phyloP scores from a whole-genome alignment of 2,888 invertebrate species.

The Caprella mutica region DNA sequence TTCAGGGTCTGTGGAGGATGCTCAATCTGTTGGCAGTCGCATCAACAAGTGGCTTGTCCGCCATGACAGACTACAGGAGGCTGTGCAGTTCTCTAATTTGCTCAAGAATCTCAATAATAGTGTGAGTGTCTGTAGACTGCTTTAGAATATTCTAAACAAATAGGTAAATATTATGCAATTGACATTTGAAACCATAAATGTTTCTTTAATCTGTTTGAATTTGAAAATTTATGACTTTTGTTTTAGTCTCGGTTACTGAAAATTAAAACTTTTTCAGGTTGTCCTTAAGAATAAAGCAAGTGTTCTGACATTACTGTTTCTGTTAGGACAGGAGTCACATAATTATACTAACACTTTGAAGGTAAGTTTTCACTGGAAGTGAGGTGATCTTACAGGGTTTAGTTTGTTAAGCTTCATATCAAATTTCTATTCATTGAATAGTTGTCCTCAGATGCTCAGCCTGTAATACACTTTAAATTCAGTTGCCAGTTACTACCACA shows the following conservation, averaged over 20 bases:
- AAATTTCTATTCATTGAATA: too few species aligned
- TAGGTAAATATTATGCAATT: too few species aligned
- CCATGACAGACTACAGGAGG: conserved; percentile 27
- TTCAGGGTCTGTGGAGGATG: conserved; percentile 11
- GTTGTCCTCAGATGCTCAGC: too few species aligned
- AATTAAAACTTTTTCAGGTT: conserved; percentile 46
- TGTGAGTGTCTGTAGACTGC: conserved; percentile 35
- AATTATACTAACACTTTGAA: not conserved
- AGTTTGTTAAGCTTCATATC: too few species aligned
- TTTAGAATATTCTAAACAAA: not conserved
- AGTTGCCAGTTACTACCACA: too few species aligned
- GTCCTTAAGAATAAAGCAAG: conserved; percentile 52
- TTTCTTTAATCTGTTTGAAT: too few species aligned
- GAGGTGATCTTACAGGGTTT: too few species aligned
- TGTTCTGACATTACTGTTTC: conserved; percentile 46
- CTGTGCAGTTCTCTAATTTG: conserved; percentile 19
- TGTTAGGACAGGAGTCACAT: conserved; percentile 26
- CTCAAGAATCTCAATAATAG: conserved; percentile 23
- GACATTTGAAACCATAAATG: too few species aligned
- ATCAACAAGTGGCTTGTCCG: conserved; percentile 26
- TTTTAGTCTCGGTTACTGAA: too few species aligned
- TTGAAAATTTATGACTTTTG: too few species aligned
- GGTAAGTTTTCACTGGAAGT: not conserved
- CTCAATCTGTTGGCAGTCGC: conserved; percentile 21
- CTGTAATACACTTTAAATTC: too few species aligned